A percentile compares a stretch with the other conserved stretches of the same genome.
Evolutionary conservation across 2,797 vertebrate genomes (phyloP).

Genomic region (Tenualosa ilisha): DNA sequence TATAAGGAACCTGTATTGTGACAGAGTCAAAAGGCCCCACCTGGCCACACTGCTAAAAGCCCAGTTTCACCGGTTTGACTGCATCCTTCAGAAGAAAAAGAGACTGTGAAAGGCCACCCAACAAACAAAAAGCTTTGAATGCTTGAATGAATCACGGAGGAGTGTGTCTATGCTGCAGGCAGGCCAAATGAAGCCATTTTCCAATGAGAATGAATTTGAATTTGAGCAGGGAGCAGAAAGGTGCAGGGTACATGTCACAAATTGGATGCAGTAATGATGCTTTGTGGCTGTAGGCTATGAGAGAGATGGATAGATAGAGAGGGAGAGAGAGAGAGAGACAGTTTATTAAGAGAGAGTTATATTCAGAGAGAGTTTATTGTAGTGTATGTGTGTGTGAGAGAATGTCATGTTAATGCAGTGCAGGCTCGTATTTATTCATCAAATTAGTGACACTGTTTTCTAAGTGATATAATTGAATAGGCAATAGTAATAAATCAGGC

Average conservation of each 20-base stretch:
- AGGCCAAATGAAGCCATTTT: background rate
- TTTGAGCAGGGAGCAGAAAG: background rate
- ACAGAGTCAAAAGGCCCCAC: background rate
- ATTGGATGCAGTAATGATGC: constrained; percentile 4
- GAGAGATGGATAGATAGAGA: background rate
- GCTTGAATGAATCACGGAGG: background rate
- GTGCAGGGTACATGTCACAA: background rate
- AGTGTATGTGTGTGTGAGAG: background rate
- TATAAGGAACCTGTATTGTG: background rate
- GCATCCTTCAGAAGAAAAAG: background rate
- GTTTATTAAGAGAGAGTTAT: too few relatives aligned
- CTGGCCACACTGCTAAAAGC: background rate
- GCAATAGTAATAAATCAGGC: background rate
- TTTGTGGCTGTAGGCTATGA: background rate
- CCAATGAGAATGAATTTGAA: background rate
- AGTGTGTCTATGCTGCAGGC: background rate
- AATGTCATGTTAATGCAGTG: background rate
- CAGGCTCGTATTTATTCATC: background rate
- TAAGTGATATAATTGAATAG: constrained; percentile 5
- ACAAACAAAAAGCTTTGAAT: background rate
- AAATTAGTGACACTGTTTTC: background rate
- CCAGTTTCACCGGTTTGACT: constrained; percentile 13
- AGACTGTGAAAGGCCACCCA: background rate
- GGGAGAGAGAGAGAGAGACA: background rate
- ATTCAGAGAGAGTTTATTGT: background rate